Conservation (phyloP, 2,888 invertebrate genomes). For the Pimpla rufipes region DNA sequence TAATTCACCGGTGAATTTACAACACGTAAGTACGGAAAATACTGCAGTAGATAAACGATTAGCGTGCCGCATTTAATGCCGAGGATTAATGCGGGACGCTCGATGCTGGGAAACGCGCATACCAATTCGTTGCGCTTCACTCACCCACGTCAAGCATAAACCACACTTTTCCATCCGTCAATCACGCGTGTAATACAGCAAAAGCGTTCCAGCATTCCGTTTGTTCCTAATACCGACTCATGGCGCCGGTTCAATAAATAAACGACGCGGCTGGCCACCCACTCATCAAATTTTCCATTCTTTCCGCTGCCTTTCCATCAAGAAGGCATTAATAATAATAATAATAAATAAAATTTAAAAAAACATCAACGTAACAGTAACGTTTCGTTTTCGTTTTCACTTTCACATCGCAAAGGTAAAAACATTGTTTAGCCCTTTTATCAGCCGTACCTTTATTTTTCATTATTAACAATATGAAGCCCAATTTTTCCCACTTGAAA, state of each 20-base stretch:
- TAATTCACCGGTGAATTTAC: neutral
- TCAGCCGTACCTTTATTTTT: too few relatives aligned
- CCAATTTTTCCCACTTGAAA: too few relatives aligned
- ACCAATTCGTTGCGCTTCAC: neutral
- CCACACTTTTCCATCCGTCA: neutral
- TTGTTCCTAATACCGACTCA: neutral
- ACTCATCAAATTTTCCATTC: neutral
- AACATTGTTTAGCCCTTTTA: too few relatives aligned
- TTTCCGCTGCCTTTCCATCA: neutral
- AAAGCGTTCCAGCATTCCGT: neutral
- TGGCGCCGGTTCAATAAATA: neutral
- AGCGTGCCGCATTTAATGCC: neutral
- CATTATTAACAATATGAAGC: too few relatives aligned
- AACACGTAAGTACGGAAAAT: neutral
- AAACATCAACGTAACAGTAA: neutral
- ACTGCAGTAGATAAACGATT: neutral
- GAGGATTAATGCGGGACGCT: neutral
- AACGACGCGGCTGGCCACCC: neutral
- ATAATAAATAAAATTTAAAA: slow-evolving; percentile 39
- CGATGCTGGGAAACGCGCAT: neutral
- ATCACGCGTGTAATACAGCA: neutral
- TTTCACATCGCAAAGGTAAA: too few relatives aligned
- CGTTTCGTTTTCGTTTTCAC: neutral
- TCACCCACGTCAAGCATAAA: too few relatives aligned
- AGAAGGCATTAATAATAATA: neutral